Conservation (phyloP, 2,888 invertebrate species). For the Phortica magna region DNA sequence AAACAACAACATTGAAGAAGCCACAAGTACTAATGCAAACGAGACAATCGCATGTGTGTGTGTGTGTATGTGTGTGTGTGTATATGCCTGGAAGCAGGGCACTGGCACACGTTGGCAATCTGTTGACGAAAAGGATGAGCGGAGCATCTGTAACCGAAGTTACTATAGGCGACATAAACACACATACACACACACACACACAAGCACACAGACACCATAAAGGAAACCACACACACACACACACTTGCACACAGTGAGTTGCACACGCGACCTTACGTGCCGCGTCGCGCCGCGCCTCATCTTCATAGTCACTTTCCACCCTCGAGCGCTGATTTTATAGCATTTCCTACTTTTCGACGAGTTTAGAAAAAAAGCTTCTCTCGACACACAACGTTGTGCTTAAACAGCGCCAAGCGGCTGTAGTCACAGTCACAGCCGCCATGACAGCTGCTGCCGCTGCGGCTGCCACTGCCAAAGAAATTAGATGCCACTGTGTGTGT, state of each 20-base stretch:
- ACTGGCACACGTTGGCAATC: slow-evolving; percentile 31
- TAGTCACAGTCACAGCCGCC: background rate
- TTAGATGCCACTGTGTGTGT: slow-evolving; percentile 3
- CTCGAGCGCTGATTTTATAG: slow-evolving; percentile 23
- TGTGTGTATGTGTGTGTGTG: slow-evolving; percentile 23
- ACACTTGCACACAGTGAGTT: background rate
- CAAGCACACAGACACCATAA: background rate
- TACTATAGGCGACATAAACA: background rate
- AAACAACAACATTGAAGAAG: background rate
- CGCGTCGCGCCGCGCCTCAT: background rate
- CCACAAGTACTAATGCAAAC: background rate
- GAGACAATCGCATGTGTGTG: background rate
- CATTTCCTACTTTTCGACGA: slow-evolving; percentile 19
- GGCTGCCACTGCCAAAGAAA: background rate
- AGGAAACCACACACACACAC: background rate
- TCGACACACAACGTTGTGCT: background rate
- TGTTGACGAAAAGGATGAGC: background rate
- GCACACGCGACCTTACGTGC: slow-evolving; percentile 27
- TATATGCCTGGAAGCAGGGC: slow-evolving; percentile 30
- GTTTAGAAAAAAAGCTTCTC: slow-evolving; percentile 25
- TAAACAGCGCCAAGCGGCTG: background rate
- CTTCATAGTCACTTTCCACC: slow-evolving; percentile 16
- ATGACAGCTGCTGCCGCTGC: background rate
- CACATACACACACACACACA: slow-evolving; percentile 13
- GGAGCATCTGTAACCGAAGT: background rate